Conservation (phyloP, 2,888 invertebrate genomes). For the Andrena dorsata region DNA sequence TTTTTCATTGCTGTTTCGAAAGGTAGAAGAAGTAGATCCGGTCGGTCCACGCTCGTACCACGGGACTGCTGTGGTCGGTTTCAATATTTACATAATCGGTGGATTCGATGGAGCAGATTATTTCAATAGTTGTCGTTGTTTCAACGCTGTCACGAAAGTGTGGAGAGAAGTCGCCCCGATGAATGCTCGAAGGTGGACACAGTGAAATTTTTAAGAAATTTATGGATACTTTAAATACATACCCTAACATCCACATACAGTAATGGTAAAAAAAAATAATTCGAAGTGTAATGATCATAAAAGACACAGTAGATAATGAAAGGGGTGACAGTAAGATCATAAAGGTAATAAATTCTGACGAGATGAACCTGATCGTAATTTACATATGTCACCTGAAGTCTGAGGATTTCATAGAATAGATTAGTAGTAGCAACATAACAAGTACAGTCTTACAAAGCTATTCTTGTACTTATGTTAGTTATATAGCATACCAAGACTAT, state of each 20-base stretch:
- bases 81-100: slow-evolving; percentile 95
- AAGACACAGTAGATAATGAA: too few species aligned
- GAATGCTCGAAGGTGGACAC: slow-evolving; percentile 90
- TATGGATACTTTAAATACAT: not conserved
- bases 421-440: too few species aligned
- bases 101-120: slow-evolving; percentile 97
- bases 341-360: too few species aligned
- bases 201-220: not conserved
- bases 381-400: too few species aligned
- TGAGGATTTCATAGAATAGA: too few species aligned
- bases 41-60: slow-evolving; percentile 96
- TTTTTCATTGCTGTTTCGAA: not conserved
- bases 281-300: too few species aligned
- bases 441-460: too few species aligned
- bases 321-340: too few species aligned
- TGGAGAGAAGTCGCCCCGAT: slow-evolving; percentile 95
- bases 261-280: too few species aligned
- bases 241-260: not conserved
- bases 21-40: slow-evolving; percentile 92
- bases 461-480: too few species aligned
- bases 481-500: too few species aligned
- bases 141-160: slow-evolving; percentile 92
- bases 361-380: too few species aligned
- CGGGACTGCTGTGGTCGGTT: slow-evolving; percentile 95
- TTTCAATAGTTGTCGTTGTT: slow-evolving; percentile 94